These are phyloP conservation scores for Hypomesus transpacificus DNA, from an alignment of 2,113 vertebrate species.

Conservation along the genomic window DNA sequence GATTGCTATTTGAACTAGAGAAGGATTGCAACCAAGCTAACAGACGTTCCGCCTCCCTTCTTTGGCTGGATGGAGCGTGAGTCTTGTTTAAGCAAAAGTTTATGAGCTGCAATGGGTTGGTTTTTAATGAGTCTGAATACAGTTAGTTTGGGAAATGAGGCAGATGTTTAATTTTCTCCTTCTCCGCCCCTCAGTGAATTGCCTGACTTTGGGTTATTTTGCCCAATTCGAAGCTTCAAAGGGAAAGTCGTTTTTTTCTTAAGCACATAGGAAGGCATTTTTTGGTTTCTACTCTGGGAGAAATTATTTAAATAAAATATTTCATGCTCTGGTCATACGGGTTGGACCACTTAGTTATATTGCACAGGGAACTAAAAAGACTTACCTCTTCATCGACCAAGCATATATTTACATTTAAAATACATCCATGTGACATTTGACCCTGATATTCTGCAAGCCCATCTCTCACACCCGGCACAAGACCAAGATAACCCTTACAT, in stretches of 20 bases:
- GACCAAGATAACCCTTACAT: background rate
- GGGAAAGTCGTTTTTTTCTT: slow-evolving; percentile 46
- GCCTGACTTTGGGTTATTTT: slow-evolving; percentile 63
- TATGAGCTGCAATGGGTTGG: slow-evolving; percentile 15
- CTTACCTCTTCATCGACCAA: too few species aligned
- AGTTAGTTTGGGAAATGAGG: slow-evolving; percentile 63
- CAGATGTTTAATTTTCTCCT: slow-evolving; percentile 67
- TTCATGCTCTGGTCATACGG: too few species aligned
- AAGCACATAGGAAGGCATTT: background rate
- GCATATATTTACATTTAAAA: too few species aligned
- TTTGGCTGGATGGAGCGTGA: background rate
- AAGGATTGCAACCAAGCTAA: background rate
- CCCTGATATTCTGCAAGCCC: background rate
- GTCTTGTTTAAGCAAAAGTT: slow-evolving; percentile 45
- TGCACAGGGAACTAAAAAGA: too few species aligned
- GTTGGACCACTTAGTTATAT: too few species aligned
- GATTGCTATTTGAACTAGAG: too few species aligned
- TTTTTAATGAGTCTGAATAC: slow-evolving; percentile 57
- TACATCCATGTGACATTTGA: background rate
- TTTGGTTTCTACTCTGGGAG: too few species aligned
- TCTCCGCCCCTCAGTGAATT: slow-evolving; percentile 56
- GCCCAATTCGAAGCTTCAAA: slow-evolving; percentile 50
- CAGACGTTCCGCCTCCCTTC: background rate
- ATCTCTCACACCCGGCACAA: background rate
- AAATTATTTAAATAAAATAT: too few species aligned